Base-by-base conservation (phyloP, 23 tunicate species). In the Halocynthia aurantium region DNA sequence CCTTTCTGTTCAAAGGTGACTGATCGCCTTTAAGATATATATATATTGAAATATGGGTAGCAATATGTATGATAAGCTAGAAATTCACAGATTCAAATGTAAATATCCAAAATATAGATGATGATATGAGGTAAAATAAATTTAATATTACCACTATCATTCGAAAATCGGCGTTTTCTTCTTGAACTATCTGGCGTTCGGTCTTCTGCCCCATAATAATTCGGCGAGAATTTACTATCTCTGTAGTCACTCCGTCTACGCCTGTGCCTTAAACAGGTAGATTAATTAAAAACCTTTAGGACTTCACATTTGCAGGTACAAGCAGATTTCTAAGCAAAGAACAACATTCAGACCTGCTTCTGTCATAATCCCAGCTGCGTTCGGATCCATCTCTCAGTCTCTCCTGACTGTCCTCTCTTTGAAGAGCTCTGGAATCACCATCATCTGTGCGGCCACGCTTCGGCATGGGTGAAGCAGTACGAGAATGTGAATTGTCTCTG, bases 151-250 rank as follows among this genome's bases (percentile, higher is more conserved):
- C 78, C 78, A 56, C 78, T 74, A 56, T 74, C 78, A 55, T 62
- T 74, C 20, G 78, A 74, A n/a, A 74, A 74, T 54, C 78, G 2
- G 20, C 78, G n/a, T 56, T 56, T 74, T 64, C 78, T 74, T 54
- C 78, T 55, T 55, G 50, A 22, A 15, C 64, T 62, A 15, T 74
- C 78, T 54, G 31, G 20, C 22, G 64, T 74, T 19, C 22, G 55
- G 8, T 74, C 78, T 11, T 50, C 15, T 17, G 56, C 51, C 10
- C 22, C 22, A 54, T 53, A 54, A 13, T 49, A 51, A 21, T 64
- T 64, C 65, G 78, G 78, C n/a, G 78, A 74, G 19, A 15, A 20
- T 56, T 53, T 53, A 56, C 13, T 56, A 13, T 74, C 78, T 15
- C 6, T 13, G 31, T 51, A 74, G 13, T 74, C 56, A 54, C 64